Evolutionary conservation across 2,113 vertebrate genomes (phyloP).

Genomic region (Microtus montanus): DNA sequence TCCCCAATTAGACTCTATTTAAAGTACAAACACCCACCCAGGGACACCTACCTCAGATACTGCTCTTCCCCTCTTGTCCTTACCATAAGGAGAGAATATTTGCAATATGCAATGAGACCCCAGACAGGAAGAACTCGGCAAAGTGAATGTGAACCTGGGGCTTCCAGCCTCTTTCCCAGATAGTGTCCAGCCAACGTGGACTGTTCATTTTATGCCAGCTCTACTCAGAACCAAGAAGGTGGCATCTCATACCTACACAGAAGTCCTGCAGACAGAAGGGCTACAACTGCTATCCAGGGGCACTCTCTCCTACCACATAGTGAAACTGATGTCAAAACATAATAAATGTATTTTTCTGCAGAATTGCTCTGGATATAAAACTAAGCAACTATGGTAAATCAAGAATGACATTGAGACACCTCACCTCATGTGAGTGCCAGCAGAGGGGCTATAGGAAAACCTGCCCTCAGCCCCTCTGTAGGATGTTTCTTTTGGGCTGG

Average conservation of each 20-base stretch:
- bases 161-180: background rate
- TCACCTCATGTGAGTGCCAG: background rate
- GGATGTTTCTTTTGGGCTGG: background rate
- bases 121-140: background rate
- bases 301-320: background rate
- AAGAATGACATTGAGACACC: background rate
- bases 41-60: background rate
- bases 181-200: background rate
- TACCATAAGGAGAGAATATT: background rate
- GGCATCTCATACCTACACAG: background rate
- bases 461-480: background rate
- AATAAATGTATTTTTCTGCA: background rate
- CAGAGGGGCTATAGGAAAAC: background rate
- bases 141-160: background rate
- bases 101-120: background rate
- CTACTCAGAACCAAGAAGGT: background rate
- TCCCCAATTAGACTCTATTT: too few relatives aligned
- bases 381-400: background rate
- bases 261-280: background rate
- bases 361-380: background rate
- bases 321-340: background rate
- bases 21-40: background rate
- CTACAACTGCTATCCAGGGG: background rate
- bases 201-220: background rate
- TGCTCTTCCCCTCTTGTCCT: background rate